Base-by-base conservation (phyloP, 1,140 invertebrate species). In the Brachionus paranguensis region DNA sequence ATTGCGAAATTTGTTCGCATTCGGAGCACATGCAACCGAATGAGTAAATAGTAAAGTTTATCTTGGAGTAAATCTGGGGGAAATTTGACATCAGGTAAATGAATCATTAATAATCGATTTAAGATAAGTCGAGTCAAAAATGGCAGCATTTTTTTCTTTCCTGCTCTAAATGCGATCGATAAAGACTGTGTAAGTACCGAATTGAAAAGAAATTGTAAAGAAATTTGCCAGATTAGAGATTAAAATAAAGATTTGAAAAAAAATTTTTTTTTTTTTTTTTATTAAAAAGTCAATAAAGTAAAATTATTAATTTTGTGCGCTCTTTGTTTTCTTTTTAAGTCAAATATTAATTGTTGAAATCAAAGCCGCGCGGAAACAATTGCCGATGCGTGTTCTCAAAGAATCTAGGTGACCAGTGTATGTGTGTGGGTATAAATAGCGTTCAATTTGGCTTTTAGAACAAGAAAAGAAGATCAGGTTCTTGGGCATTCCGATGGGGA, bases 21-120 rank as follows among this genome's bases (percentile, higher is more conserved):
- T 72, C 12, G 53, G n/a, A 17, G 33, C 68, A 72, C 68, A 72
- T 72, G 68, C 68, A 72, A 41, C 33, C 4, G 37, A 72, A 43
- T 41, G 17, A 72, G 37, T 72, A 72, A 72, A 72, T 72, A 72
- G 17, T 72, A 20, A 41, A 72, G 37, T 72, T 72, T 72, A 72
- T 72, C 68, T 72, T 37, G 2, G 41, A 72, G 4, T 20, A 72
- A 72, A 72, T 43, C 37, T 43, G 37, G 41, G 68, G 68, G 68
- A 72, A 72, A 41, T 72, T 72, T 72, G 68, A 72, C 68, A 72
- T 72, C 68, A 72, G 68, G 33, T 72, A 72, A 72, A 72, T 72
- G 68, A 72, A 47, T 72, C 68, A 72, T 72, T 72, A 72, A 43
- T 72, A 72, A 72, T 72, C 68, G 68, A 72, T 72, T 72, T 72